phyloP scores from a whole-genome alignment of 2,113 vertebrate genomes.

The human (Homo sapiens) region DNA sequence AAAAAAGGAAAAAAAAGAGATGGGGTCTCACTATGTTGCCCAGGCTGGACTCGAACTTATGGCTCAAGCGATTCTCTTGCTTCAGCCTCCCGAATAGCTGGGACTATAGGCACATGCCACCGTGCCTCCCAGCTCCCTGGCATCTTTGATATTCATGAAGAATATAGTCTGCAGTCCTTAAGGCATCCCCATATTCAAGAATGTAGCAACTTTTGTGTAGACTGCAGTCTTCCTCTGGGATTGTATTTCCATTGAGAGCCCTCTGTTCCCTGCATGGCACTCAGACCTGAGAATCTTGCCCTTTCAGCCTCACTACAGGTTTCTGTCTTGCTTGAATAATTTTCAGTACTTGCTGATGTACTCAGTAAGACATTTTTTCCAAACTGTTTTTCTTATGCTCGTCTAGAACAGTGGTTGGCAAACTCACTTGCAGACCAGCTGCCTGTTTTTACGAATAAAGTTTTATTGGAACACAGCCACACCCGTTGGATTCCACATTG shows the following conservation, averaged over 20 bases:
- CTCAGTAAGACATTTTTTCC: neutral
- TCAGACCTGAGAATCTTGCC: neutral
- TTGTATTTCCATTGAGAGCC: neutral
- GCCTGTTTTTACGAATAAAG: neutral
- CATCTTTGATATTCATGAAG: neutral
- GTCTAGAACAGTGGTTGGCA: neutral
- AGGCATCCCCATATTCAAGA: neutral
- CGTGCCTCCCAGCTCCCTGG: too few species aligned
- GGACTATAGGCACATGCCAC: too few species aligned
- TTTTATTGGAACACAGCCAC: neutral
- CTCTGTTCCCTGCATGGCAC: neutral
- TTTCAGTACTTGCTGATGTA: neutral
- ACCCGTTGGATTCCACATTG: fast-evolving
- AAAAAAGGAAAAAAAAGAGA: too few species aligned
- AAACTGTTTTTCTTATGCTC: neutral
- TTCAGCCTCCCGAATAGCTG: too few species aligned
- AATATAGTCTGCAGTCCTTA: neutral
- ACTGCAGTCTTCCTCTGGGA: neutral
- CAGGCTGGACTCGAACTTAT: too few species aligned
- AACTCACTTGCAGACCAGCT: neutral
- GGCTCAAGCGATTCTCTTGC: too few species aligned
- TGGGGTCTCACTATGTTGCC: too few species aligned
- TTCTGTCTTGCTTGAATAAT: neutral
- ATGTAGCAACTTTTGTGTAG: neutral
- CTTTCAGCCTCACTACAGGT: fast-evolving